Conservation (phyloP, 1,140 invertebrate genomes). For the Chrysomallon squamiferum region DNA sequence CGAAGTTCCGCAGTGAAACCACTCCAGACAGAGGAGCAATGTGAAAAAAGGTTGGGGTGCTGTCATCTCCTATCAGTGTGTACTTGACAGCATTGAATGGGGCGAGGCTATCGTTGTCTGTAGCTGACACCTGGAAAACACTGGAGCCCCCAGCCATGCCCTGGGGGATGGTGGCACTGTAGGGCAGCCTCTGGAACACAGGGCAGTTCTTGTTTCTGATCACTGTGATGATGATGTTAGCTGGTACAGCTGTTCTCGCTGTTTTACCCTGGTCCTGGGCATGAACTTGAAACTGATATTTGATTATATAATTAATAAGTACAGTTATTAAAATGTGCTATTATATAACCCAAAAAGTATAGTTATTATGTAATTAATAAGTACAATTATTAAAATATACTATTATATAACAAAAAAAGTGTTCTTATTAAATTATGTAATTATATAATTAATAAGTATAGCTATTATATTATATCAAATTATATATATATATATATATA, state of each 20-base stretch:
- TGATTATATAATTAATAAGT: not conserved
- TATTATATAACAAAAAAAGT: too few species aligned
- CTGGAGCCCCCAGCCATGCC: slow-evolving; percentile 11
- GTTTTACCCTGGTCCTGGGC: slow-evolving; percentile 83
- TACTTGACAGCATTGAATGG: slow-evolving; percentile 38
- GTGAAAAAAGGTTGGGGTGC: slow-evolving; percentile 32
- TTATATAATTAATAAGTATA: not conserved
- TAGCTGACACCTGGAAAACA: slow-evolving; percentile 27
- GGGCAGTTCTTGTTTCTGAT: slow-evolving; percentile 31
- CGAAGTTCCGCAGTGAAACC: slow-evolving; percentile 18
- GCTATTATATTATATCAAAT: not conserved
- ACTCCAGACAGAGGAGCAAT: slow-evolving; percentile 31
- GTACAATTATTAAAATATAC: too few species aligned
- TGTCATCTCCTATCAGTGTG: slow-evolving; percentile 45
- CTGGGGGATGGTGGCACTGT: slow-evolving; percentile 26
- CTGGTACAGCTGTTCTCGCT: slow-evolving; percentile 78
- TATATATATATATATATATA: not conserved
- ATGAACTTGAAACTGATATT: slow-evolving; percentile 21
- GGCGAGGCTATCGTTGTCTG: slow-evolving; percentile 24
- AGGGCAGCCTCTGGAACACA: slow-evolving; percentile 27
- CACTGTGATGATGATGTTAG: slow-evolving; percentile 64
- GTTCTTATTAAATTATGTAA: not conserved
- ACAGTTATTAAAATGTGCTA: not conserved
- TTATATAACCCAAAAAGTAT: not conserved
- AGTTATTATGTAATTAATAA: slow-evolving; percentile 6